phyloP scores from a whole-genome alignment of 1,140 invertebrate species.

The Nautilus pompilius region DNA sequence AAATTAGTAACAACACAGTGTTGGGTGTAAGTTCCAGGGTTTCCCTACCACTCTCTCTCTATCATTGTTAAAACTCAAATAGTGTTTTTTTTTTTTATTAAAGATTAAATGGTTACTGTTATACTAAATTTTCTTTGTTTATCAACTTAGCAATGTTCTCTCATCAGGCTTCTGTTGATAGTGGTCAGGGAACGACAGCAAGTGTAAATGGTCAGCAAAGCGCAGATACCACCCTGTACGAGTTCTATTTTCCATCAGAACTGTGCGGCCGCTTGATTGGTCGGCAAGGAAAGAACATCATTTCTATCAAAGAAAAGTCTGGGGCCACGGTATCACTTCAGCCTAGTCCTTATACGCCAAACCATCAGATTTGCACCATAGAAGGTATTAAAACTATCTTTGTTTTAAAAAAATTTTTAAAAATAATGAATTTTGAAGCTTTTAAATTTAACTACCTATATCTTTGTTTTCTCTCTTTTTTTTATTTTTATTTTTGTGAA shows the following conservation, averaged over 20 bases:
- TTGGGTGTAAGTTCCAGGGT: too few species aligned
- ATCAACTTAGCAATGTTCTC: too few species aligned
- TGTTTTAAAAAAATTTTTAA: too few species aligned
- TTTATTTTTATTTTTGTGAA: background rate
- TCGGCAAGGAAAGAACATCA: constrained; percentile 75
- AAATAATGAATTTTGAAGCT: too few species aligned
- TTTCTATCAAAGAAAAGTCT: constrained; percentile 73
- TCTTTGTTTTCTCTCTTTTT: background rate
- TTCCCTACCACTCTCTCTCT: too few species aligned
- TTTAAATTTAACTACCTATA: constrained; percentile 7
- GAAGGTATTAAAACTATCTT: too few species aligned
- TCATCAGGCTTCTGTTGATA: constrained; percentile 73
- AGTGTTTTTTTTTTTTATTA: too few species aligned
- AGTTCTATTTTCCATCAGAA: constrained; percentile 74
- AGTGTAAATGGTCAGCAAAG: constrained; percentile 61
- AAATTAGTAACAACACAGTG: too few species aligned
- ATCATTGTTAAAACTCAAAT: too few species aligned
- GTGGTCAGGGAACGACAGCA: constrained; percentile 72
- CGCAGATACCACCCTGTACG: constrained; percentile 55
- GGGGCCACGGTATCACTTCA: constrained; percentile 75
- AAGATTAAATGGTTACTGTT: too few species aligned
- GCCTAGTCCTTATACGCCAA: constrained; percentile 68
- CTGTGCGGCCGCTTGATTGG: constrained; percentile 87
- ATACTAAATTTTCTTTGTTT: too few species aligned
- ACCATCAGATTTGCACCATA: constrained; percentile 77